These are phyloP conservation scores for Nephrotoma guestfalica DNA, from an alignment of 2,888 invertebrate genomes.

Conservation along the genomic window DNA sequence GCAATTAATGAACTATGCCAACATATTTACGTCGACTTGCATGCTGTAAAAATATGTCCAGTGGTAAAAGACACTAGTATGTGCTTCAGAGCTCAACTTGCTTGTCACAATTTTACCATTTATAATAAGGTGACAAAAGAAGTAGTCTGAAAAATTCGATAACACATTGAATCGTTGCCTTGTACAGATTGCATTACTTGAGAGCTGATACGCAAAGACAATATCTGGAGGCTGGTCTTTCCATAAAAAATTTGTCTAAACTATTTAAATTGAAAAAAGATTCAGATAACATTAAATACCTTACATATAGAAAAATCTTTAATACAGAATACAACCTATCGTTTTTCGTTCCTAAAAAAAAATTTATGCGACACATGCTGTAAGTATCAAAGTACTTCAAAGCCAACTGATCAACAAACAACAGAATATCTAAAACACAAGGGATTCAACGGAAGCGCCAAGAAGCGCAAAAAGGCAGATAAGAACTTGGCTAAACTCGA, in stretches of 20 bases:
- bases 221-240: slow-evolving; percentile 8
- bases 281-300: not conserved
- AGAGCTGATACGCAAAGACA: slow-evolving; percentile 7
- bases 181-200: slow-evolving; percentile 7
- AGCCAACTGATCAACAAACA: too few relatives aligned
- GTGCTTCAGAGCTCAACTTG: not conserved
- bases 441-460: too few relatives aligned
- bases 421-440: too few relatives aligned
- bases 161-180: not conserved
- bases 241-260: too few relatives aligned
- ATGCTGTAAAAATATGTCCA: not conserved
- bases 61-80: not conserved
- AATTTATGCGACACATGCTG: too few relatives aligned
- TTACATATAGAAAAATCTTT: too few relatives aligned
- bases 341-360: too few relatives aligned
- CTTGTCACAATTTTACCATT: not conserved
- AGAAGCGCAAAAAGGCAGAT: too few relatives aligned
- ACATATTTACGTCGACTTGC: not conserved
- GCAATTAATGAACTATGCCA: not conserved
- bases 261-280: too few relatives aligned
- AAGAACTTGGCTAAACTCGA: too few relatives aligned
- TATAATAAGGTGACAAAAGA: not conserved
- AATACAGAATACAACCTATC: too few relatives aligned
- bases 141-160: not conserved
- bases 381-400: too few relatives aligned